Evolutionary conservation across 1,140 invertebrate genomes (phyloP), one percentile per base, ranked within the genome.

Genomic region (Tetramorium alpestre): DNA sequence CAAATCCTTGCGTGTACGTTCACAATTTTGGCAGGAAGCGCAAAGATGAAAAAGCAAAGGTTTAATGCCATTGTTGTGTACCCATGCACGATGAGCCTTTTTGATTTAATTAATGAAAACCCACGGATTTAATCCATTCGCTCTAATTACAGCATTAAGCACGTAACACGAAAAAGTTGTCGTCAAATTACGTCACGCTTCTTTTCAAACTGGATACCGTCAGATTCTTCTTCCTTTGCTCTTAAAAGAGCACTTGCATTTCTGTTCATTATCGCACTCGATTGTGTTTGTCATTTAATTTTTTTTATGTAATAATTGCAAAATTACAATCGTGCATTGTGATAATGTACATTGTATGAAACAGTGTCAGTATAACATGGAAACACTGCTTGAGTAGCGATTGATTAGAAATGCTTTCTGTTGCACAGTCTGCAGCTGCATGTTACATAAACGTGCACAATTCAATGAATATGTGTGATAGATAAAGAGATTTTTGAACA

Each of bases 61-160:
- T 6, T 33, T 28, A 5, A 54, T 33, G 41, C 33, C 11, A 49
- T 33, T 22, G 33, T 25, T 51, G 16, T n/a, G 7, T 25, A 60
- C 4, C 16, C 41, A 6, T 38, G 38, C 22, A 16, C 33, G 28
- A 33, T 33, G 33, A 33, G 33, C 33, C 33, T 3, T 33, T 33
- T 4, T 4, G 8, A 69, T 69, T 86, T 69, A 49, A 80, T 86
- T 78, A 86, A 80, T 13, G 44, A 80, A 86, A 60, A 69, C 54
- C 78, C 49, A 28, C n/a, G 47, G 56, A 69, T 11, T 18, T 25
- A 28, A 58, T 51, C 18, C 6, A 56, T 56, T 67, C 13, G 44
- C n/a, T 49, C 62, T 81, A 80, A 70, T 80, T 81, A 81, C 3
- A 25, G 28, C 18, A 80, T 65, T 70, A 47, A 58, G 56, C 0